Percentiles rank a stretch among this genome's conserved stretches.
Conservation (phyloP, 2,113 vertebrate genomes). For the Candoia aspera region DNA sequence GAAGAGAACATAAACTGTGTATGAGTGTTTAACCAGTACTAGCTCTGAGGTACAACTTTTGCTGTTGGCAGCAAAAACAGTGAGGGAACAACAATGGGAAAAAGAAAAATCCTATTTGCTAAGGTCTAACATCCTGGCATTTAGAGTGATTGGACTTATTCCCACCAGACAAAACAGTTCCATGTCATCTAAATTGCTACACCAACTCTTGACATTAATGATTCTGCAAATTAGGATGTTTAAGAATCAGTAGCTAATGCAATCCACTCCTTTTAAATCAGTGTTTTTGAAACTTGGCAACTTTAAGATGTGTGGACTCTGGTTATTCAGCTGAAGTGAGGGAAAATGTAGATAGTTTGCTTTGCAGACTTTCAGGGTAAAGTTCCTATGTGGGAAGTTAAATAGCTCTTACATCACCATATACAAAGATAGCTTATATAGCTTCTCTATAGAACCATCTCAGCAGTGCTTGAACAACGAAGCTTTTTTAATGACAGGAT, state of each 20-base stretch:
- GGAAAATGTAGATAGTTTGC: neutral
- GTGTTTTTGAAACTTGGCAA: neutral
- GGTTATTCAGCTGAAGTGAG: neutral
- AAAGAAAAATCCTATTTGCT: neutral
- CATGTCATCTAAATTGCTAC: neutral
- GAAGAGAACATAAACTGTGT: neutral
- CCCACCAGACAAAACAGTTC: neutral
- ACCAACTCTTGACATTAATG: neutral
- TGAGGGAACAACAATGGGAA: neutral
- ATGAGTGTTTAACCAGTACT: neutral
- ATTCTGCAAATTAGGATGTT: neutral
- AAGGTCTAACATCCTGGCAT: neutral
- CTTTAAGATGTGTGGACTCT: neutral
- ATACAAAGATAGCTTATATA: neutral
- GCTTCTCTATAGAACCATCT: neutral
- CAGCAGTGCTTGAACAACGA: neutral
- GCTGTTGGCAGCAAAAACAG: too few species aligned
- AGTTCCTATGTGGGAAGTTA: neutral
- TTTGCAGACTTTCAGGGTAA: neutral
- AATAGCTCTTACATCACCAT: neutral
- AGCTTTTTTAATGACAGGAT: neutral
- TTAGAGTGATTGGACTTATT: neutral
- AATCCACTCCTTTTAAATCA: neutral
- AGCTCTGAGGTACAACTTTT: neutral
- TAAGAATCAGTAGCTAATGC: neutral